These are phyloP conservation scores for Pollenia amentaria DNA, from an alignment of 2,888 invertebrate species.

Conservation along the genomic window DNA sequence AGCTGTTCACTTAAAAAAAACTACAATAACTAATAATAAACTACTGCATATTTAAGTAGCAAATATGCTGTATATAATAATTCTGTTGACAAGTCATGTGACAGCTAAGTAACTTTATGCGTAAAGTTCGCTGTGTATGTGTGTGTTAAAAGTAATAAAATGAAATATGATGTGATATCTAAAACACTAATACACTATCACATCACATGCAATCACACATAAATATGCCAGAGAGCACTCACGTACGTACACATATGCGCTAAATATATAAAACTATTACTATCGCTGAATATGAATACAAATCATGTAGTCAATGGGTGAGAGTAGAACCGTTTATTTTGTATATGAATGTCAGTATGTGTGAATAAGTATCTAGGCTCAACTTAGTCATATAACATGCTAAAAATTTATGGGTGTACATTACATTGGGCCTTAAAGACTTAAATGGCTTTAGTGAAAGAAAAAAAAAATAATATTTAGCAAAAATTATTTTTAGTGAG, in stretches of 20 bases:
- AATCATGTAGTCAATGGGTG: conserved; percentile 36
- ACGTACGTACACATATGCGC: neutral
- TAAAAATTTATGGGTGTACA: too few species aligned
- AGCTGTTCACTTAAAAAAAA: neutral
- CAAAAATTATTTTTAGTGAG: too few species aligned
- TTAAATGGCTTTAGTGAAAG: too few species aligned
- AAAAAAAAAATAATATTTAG: too few species aligned
- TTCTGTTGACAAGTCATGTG: conserved; percentile 65
- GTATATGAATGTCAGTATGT: neutral
- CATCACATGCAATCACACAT: conserved; percentile 6
- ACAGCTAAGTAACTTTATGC: neutral
- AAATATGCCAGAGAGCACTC: conserved; percentile 3
- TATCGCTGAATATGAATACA: conserved; percentile 56
- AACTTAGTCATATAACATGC: neutral
- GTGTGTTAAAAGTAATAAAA: conserved; percentile 34
- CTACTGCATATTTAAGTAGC: conserved; percentile 9
- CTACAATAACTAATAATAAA: neutral
- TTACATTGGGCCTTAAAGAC: too few species aligned
- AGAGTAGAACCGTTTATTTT: neutral
- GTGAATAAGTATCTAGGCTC: neutral
- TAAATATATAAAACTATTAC: conserved; percentile 41
- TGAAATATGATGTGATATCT: conserved; percentile 61
- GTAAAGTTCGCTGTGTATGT: neutral
- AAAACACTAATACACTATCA: conserved; percentile 33
- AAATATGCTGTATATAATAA: conserved; percentile 35